A percentile compares a stretch with the other conserved stretches of the same genome.
Conservation (phyloP, 2,888 invertebrate genomes). For the Microplitis manilae region DNA sequence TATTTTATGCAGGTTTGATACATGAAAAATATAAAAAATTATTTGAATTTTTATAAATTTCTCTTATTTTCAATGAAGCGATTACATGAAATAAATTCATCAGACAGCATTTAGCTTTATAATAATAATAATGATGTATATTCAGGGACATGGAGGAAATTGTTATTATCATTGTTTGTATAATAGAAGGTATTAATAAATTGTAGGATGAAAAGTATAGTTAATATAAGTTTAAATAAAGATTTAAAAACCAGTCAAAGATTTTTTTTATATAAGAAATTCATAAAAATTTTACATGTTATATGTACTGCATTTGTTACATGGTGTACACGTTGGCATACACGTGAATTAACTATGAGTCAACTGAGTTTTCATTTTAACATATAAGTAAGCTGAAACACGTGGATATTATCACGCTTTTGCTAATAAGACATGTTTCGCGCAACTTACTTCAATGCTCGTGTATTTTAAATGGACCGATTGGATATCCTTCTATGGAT, state of each 20-base stretch:
- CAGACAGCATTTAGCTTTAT: no score
- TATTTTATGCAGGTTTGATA: no score
- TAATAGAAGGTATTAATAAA: no score
- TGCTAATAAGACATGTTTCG: neutral
- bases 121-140: no score
- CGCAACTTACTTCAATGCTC: conserved; percentile 2
- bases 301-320: conserved; percentile 2
- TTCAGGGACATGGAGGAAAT: no score
- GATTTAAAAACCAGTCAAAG: neutral
- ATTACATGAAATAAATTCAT: no score
- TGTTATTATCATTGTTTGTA: no score
- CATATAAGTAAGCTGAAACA: conserved; percentile 12
- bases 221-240: neutral
- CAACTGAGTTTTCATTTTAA: conserved; percentile 16
- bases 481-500: neutral
- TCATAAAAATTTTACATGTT: neutral
- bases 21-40: no score
- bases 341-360: conserved; percentile 28
- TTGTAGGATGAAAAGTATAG: no score
- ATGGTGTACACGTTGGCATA: conserved; percentile 21
- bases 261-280: neutral
- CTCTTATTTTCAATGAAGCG: no score
- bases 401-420: conserved; percentile 11
- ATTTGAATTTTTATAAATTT: no score
- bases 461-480: conserved; percentile 17